A percentile compares a stretch with the other conserved stretches of the same genome.
Conservation (phyloP, 2,797 vertebrate species). For the Anomalospiza imberbis region DNA sequence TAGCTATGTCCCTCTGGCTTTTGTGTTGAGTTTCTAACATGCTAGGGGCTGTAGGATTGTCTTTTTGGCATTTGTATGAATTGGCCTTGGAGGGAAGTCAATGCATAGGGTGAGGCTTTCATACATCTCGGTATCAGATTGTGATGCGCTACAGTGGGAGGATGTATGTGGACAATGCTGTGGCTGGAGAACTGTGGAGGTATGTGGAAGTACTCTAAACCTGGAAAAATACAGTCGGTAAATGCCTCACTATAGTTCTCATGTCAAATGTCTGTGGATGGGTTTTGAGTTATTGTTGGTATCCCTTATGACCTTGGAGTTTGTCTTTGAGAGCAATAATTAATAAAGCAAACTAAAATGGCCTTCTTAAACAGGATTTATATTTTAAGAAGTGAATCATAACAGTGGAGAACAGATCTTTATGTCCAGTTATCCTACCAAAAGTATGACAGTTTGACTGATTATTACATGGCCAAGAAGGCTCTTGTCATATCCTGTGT, state of each 20-base stretch:
- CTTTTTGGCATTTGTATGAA: neutral
- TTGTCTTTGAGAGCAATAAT: neutral
- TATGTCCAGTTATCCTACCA: neutral
- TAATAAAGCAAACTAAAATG: neutral
- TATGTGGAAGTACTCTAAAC: neutral
- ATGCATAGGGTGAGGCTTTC: neutral
- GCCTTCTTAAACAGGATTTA: neutral
- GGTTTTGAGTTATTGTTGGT: neutral
- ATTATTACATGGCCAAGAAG: neutral
- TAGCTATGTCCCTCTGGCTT: neutral
- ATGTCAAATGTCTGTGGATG: neutral
- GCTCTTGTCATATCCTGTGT: neutral
- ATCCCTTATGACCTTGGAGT: neutral
- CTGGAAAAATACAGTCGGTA: neutral
- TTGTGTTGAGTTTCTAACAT: neutral
- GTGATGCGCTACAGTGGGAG: neutral
- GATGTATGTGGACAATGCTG: neutral
- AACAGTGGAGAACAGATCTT: neutral
- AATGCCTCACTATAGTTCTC: neutral
- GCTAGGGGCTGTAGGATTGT: neutral
- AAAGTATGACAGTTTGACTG: neutral
- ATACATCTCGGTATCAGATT: neutral
- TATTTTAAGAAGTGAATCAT: neutral
- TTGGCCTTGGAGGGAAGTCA: neutral
- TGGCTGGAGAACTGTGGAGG: neutral